Evolutionary conservation across 2,888 invertebrate genomes (phyloP).

Genomic region (Mamestra brassicae): DNA sequence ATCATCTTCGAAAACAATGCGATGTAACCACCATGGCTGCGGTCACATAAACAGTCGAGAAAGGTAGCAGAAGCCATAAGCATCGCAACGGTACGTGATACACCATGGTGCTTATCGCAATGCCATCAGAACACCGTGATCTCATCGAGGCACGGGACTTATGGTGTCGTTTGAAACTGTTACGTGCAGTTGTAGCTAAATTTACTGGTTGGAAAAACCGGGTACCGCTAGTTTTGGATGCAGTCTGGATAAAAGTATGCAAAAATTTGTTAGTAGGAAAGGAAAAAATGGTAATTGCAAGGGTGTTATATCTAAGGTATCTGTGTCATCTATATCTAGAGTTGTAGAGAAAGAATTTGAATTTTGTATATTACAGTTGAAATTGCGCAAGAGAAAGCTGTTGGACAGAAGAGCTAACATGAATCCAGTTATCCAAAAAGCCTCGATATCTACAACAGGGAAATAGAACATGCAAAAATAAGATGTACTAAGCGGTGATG

Average conservation of each 20-base stretch:
- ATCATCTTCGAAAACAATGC: conserved; percentile 52
- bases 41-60: conserved; percentile 41
- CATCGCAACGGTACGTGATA: conserved; percentile 40
- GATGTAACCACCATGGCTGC: conserved; percentile 37
- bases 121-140: conserved; percentile 54
- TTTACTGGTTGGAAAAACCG: conserved; percentile 20
- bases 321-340: too few relatives aligned
- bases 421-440: background rate
- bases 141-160: conserved; percentile 47
- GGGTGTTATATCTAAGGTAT: background rate
- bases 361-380: background rate
- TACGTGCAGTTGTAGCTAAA: conserved; percentile 34
- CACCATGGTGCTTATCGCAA: conserved; percentile 54
- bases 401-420: background rate
- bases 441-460: background rate
- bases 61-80: conserved; percentile 45
- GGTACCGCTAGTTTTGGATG: too few relatives aligned
- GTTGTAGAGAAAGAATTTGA: background rate
- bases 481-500: background rate
- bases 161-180: conserved; percentile 26
- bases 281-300: background rate
- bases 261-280: background rate
- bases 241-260: background rate
- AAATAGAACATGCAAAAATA: background rate
- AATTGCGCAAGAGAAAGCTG: too few relatives aligned